Evolutionary conservation across 2,888 invertebrate genomes (phyloP).

Genomic region (Lysandra bellargus): DNA sequence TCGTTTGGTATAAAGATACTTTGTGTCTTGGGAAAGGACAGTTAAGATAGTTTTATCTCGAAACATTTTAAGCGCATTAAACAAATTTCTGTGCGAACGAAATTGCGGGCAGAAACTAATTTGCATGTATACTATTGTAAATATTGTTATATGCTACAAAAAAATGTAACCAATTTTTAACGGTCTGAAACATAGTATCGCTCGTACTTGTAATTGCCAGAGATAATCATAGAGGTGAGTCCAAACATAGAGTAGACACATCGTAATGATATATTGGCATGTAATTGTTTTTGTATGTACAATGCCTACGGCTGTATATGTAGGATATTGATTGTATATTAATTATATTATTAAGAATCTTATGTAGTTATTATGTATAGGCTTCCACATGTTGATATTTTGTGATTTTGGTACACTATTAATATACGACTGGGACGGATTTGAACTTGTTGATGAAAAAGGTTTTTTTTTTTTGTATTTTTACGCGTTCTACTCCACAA

Average conservation of each 20-base stretch:
- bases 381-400: neutral
- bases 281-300: conserved; percentile 8
- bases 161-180: neutral
- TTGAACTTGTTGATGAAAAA: neutral
- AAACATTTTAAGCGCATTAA: too few species aligned
- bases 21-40: too few species aligned
- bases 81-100: too few species aligned
- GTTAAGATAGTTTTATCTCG: too few species aligned
- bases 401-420: neutral
- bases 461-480: too few species aligned
- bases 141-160: neutral
- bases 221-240: conserved; percentile 7
- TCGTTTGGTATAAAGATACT: too few species aligned
- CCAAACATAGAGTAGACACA: conserved; percentile 5
- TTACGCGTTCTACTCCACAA: too few species aligned
- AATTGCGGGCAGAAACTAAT: too few species aligned
- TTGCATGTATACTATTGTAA: too few species aligned
- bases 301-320: conserved; percentile 23
- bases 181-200: neutral
- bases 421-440: neutral
- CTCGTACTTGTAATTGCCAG: conserved; percentile 1
- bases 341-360: neutral
- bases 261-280: neutral
- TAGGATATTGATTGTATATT: conserved; percentile 11
- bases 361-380: neutral